Conservation (phyloP, 2,797 vertebrate genomes). For the Ptychobarbus kaznakovi region DNA sequence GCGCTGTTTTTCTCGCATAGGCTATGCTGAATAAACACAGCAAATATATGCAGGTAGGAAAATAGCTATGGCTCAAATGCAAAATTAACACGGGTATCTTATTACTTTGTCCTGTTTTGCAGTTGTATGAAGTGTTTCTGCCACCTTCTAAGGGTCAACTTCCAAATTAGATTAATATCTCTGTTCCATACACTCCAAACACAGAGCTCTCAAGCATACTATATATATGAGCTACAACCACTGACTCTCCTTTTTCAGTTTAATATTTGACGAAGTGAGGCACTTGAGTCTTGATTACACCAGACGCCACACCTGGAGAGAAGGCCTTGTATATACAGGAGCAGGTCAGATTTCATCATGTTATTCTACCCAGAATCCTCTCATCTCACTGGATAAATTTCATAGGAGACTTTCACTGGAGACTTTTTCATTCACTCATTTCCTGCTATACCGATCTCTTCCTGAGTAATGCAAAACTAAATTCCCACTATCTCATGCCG, state of each 20-base stretch:
- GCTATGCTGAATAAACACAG: constrained; percentile 24
- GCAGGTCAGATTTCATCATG: constrained; percentile 50
- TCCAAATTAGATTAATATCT: constrained; percentile 69
- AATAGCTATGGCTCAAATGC: constrained; percentile 1
- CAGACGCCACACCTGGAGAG: constrained; percentile 20
- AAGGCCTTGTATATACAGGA: constrained; percentile 38
- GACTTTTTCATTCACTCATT: neutral
- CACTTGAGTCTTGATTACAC: constrained; percentile 45
- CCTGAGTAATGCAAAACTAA: constrained; percentile 48
- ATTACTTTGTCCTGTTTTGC: constrained; percentile 1
- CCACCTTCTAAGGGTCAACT: constrained; percentile 43
- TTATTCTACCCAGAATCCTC: constrained; percentile 47
- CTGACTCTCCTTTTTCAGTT: constrained; percentile 55
- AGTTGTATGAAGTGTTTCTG: constrained; percentile 2
- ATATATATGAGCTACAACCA: constrained; percentile 64
- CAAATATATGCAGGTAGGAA: constrained; percentile 15
- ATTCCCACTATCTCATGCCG: constrained; percentile 41
- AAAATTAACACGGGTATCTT: constrained; percentile 8
- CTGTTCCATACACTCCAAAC: constrained; percentile 67
- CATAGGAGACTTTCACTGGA: neutral
- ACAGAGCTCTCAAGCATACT: constrained; percentile 58
- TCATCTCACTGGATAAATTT: constrained; percentile 43
- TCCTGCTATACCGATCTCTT: constrained; percentile 58
- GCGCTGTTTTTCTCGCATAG: constrained; percentile 23
- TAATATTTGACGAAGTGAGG: constrained; percentile 55